Base-by-base conservation (phyloP, 2,888 invertebrate species). In the Scaptodrosophila latifasciaeformis region DNA sequence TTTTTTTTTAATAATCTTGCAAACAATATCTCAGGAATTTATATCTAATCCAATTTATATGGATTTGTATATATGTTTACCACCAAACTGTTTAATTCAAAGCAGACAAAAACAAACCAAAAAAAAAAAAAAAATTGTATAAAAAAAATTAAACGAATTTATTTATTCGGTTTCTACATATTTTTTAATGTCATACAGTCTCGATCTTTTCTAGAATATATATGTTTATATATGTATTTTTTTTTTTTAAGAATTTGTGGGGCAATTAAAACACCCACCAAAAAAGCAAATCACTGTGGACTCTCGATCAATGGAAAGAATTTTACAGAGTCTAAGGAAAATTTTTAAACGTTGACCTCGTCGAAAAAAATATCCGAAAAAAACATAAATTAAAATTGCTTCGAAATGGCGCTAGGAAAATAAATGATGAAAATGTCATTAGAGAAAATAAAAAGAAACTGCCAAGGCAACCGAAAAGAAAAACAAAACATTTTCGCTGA, bases 301-400 rank as follows among this genome's bases (percentile, higher is more conserved):
- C 44, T 37, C 34, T 15, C 51, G 56, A 49, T 60, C 59, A 35
- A 46, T 39, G 45, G 18, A 45, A 45, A 66, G 49, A 54, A 17
- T 35, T 15, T 15, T 7, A 17, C 15, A 13, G 35, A 13, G 9
- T 3, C 37, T 17, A 37, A 15, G 7, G 24, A 55, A 58, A 69
- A 60, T 58, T 54, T 64, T 77, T 56, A 60, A 64, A 55, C 67
- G 65, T 60, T 74, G 78, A 77, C 71, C 71, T 77, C 71, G 78
- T 70, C 35, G 40, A 51, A 51, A 49, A 50, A 54, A 31, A 59
- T 37, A 58, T 49, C 27, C 18, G 42, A 40, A 29, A 13, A 65
- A 62, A 67, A 52, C 67, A 77, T 77, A 69, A 59, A 72, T 71
- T 77, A 60, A 54, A 59, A 53, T 58, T 51, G 44, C 55, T 34